Percentiles rank a stretch among this genome's conserved stretches.
Evolutionary conservation across 2,888 invertebrate genomes (phyloP).

Genomic region (Phytoseiulus persimilis): DNA sequence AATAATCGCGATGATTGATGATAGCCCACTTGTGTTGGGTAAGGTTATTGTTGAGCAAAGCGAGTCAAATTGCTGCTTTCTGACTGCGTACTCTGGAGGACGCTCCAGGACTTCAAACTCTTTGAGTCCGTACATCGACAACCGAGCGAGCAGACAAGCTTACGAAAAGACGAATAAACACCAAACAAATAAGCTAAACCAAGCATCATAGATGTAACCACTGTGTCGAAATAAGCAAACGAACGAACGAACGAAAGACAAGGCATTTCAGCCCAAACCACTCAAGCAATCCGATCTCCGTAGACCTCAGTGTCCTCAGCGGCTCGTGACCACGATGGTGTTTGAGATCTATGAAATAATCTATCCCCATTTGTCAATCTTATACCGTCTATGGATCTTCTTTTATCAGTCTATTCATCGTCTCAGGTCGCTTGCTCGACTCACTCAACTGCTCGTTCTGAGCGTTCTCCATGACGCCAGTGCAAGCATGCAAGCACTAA

Average conservation of each 20-base stretch:
- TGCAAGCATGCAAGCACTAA: neutral
- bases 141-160: neutral
- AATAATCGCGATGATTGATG: neutral
- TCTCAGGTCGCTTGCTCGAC: slow-evolving; percentile 5
- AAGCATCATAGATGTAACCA: neutral
- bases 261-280: neutral
- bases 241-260: neutral
- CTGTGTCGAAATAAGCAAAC: neutral
- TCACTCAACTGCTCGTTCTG: neutral
- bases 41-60: neutral
- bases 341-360: neutral
- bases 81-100: neutral
- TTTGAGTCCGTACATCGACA: neutral
- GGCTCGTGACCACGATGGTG: neutral
- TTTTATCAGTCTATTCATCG: neutral
- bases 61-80: neutral
- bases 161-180: neutral
- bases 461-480: neutral
- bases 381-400: neutral
- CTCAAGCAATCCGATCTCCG: neutral
- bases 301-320: neutral
- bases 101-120: neutral
- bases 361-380: neutral
- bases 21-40: neutral
- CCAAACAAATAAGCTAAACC: neutral